Conservation (phyloP, 2,113 vertebrate species). For the Aramus guarauna region DNA sequence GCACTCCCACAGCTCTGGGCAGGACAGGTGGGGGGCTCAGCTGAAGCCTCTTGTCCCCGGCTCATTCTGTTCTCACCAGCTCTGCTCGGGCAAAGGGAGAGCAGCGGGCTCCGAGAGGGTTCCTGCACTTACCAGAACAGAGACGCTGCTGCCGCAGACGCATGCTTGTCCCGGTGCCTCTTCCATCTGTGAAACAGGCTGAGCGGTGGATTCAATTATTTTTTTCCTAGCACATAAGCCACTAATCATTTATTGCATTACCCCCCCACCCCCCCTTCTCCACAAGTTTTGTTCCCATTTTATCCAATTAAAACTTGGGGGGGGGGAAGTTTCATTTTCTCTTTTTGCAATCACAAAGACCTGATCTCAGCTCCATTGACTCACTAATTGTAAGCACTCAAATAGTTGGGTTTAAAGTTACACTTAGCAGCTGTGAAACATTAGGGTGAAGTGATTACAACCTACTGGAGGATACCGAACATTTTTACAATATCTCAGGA, state of each 20-base stretch:
- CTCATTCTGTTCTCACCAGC: neutral
- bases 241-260: constrained; percentile 19
- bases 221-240: constrained; percentile 5
- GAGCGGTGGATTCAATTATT: constrained; percentile 20
- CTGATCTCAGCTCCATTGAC: neutral
- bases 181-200: constrained; percentile 42
- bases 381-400: constrained; percentile 55
- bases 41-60: neutral
- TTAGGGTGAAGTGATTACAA: constrained; percentile 70
- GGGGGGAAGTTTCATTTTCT: neutral
- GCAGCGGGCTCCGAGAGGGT: neutral
- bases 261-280: neutral
- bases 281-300: constrained; percentile 23
- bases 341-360: neutral
- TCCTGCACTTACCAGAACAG: neutral
- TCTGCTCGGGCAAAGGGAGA: fast-evolving
- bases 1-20: neutral
- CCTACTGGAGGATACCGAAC: constrained; percentile 67
- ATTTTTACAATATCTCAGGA: constrained; percentile 71
- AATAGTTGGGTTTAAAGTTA: constrained; percentile 57
- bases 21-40: neutral
- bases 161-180: neutral
- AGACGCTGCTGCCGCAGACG: neutral
- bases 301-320: neutral
- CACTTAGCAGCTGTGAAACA: constrained; percentile 63